Conservation (phyloP, 2,888 invertebrate genomes). For the Pyralis farinalis region DNA sequence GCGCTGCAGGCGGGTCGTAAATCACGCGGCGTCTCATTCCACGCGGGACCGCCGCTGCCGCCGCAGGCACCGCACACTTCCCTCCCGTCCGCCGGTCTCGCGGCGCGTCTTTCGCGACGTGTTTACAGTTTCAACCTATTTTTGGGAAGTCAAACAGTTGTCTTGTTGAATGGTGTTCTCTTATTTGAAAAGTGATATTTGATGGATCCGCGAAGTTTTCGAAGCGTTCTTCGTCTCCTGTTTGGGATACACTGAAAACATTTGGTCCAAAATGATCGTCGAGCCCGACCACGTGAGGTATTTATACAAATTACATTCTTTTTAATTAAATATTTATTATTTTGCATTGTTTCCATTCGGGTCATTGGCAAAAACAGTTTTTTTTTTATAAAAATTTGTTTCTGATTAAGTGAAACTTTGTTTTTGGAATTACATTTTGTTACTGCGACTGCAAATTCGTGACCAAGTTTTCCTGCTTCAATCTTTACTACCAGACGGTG, state of each 20-base stretch:
- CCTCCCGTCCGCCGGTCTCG: conserved; percentile 67
- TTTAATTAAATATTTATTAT: conserved; percentile 31
- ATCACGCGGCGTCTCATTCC: conserved; percentile 80
- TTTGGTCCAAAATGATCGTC: conserved; percentile 76
- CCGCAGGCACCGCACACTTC: conserved; percentile 78
- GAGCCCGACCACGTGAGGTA: conserved; percentile 78
- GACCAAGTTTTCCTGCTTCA: conserved; percentile 7
- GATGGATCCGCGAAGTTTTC: conserved; percentile 64
- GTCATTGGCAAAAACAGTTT: neutral
- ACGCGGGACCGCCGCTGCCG: conserved; percentile 78
- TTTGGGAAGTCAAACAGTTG: conserved; percentile 59
- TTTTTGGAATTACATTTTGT: neutral
- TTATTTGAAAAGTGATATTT: conserved; percentile 57
- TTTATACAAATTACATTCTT: conserved; percentile 56
- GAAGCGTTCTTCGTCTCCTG: conserved; percentile 28
- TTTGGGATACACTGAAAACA: conserved; percentile 65
- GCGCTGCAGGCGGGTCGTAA: conserved; percentile 81
- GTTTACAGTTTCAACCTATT: conserved; percentile 65
- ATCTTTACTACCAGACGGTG: conserved; percentile 10
- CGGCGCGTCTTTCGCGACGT: conserved; percentile 77
- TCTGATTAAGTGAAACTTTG: neutral
- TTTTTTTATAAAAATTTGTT: neutral
- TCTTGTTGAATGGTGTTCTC: conserved; percentile 51
- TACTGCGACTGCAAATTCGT: neutral
- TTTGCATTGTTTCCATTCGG: conserved; percentile 24